These are phyloP conservation scores for Drosophila limbata DNA, from an alignment of 2,888 invertebrate genomes.

Conservation along the genomic window DNA sequence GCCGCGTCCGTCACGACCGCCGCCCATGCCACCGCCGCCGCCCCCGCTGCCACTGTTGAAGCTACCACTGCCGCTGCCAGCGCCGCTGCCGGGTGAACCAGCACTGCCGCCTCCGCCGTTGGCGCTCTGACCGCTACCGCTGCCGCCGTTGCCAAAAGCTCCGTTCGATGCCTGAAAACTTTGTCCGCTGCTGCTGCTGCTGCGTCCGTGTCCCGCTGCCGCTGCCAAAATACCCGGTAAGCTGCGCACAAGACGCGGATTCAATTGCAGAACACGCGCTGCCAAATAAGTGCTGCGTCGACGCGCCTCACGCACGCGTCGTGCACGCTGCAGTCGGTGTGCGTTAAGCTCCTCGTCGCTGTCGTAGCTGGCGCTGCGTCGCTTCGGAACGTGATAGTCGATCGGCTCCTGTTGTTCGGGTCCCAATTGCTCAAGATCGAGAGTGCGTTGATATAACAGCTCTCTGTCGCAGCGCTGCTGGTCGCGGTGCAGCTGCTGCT, in stretches of 20 bases:
- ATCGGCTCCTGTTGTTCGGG: slow-evolving; percentile 95
- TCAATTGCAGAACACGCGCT: slow-evolving; percentile 82
- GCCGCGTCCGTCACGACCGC: slow-evolving; percentile 92
- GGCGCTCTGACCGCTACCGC: slow-evolving; percentile 67
- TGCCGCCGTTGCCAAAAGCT: too few species aligned
- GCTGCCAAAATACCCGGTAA: slow-evolving; percentile 89
- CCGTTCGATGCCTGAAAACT: slow-evolving; percentile 71
- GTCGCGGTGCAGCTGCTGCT: slow-evolving; percentile 16
- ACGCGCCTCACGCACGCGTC: slow-evolving; percentile 89
- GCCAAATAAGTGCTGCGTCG: slow-evolving; percentile 89
- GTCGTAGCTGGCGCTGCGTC: slow-evolving; percentile 86
- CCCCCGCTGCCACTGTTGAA: slow-evolving; percentile 88
- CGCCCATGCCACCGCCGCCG: slow-evolving; percentile 90
- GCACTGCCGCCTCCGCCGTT: slow-evolving; percentile 69
- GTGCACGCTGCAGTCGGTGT: slow-evolving; percentile 86
- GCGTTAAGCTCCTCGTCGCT: slow-evolving; percentile 82
- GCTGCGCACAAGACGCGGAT: slow-evolving; percentile 86
- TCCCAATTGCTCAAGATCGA: slow-evolving; percentile 85
- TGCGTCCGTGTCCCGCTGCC: slow-evolving; percentile 93
- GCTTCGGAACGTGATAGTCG: slow-evolving; percentile 94
- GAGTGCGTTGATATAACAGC: slow-evolving; percentile 64
- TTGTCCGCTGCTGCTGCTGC: slow-evolving; percentile 86
- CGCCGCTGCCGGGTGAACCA: slow-evolving; percentile 59
- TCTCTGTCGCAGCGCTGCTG: slow-evolving; percentile 16
- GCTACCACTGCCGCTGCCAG: slow-evolving; percentile 76